Base-by-base conservation (phyloP, 2,888 invertebrate genomes). In the Vandiemenella viatica region DNA sequence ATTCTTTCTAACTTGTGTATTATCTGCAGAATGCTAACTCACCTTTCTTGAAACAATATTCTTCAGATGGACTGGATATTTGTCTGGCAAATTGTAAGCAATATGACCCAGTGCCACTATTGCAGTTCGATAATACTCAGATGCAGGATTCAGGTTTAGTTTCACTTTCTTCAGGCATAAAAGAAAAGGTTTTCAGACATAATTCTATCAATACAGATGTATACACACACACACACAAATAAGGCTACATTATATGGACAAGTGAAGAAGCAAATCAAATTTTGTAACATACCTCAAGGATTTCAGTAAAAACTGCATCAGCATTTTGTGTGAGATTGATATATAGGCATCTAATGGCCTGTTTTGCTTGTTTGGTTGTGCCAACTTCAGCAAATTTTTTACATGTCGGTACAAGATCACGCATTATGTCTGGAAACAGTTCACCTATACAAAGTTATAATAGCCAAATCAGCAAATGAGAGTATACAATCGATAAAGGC, bases 31-130 rank as follows among this genome's bases (percentile, higher is more conserved):
- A n/a, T n/a, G n/a, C n/a, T n/a, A n/a, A 6, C 61, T 63, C 62
- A 82, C 82, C 72, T 88, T 87, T 63, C 93, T 80, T 4, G 93
- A 91, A 46, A 97, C 89, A 62, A 93, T 88, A 63, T 88, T 88
- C 70, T 93, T 95, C 59, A 95, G 88, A 65, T 85, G 86, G 55
- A 85, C 79, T 48, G 85, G 82, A 70, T 92, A 95, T 62, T 82
- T 80, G 57, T 87, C 84, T 1, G 95, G 92, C 67, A 92, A 78
- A 65, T 91, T 84, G 65, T 83, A 86, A 0, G 95, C 92, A 59
- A 97, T 85, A 67, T 96, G 96, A 1, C 96, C 96, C 47, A 96
- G 73, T 1, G 91, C 84, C 5, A 96, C 92, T 58, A 96, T 88
- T 50, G 93, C 88, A 17, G 95, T 95, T 60, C 91, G 79, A 67